Base-by-base conservation (phyloP, 1,140 invertebrate genomes). In the Coelopa frigida region DNA sequence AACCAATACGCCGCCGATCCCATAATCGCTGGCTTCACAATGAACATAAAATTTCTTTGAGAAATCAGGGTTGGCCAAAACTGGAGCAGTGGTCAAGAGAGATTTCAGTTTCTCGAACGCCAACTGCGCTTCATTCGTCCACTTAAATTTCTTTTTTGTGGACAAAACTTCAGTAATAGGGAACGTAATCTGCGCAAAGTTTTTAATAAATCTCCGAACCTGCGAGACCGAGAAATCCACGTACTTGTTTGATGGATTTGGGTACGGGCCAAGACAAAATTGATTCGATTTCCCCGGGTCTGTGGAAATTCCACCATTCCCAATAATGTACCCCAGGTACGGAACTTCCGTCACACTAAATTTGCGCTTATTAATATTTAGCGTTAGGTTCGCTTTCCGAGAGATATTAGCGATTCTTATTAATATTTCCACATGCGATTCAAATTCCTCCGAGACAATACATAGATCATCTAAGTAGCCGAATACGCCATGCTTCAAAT, bases 21-120 rank as follows among this genome's bases (percentile, higher is more conserved):
- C 70, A 3, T 47, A 43, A 37, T 48, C 52, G 20, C 54, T 58
- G 0, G 68, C 70, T 51, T 72, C 70, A 33, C 52, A 54, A 14
- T 56, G 48, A 4, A 56, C 29, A 8, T 20, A 38, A 38, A 56
- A 58, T 5, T 36, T 29, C 17, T 22, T 33, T 5, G 17, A n/a
- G 36, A 48, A 59, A 17, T 56, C 50, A 0, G 54, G 50, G 17
- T 48, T 48, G 10, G 24, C 17, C 8, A 58, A 14, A 4, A 58
- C 33, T 1, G 52, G 49, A n/a, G 52, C 46, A 11, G 45, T 23
- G 6, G 42, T 43, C 3, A 56, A 31, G 10, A 44, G 22, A 2
- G 8, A 18, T 42, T 48, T 48, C 10, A 20, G 15, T 36, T 46
- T 41, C 3, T 23, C 22, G 12, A 51, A 48, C 4, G 49, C 22